Base-by-base conservation (phyloP, 2,113 vertebrate genomes). In the Ploceus nigricollis region DNA sequence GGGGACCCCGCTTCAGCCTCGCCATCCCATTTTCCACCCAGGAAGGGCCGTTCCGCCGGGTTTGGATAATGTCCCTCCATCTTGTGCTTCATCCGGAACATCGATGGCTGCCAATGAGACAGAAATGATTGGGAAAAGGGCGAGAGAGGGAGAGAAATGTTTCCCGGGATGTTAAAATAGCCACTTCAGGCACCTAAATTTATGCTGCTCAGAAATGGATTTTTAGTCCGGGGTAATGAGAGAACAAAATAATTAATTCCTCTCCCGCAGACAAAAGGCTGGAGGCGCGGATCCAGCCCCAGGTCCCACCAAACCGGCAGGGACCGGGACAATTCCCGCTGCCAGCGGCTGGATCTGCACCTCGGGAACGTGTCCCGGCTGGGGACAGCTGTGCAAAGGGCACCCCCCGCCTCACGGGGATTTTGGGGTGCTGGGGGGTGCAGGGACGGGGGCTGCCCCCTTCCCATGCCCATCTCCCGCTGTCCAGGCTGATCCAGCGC, bases 221-320 rank as follows among this genome's bases (percentile, higher is more conserved):
- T 96, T 95, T 96, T 57, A 91, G 95, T 53, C 81, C 84, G 5
- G 56, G 1, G 78, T 92, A 95, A 97, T 82, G 96, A 97, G 90
- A 64, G 96, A 90, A 87, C 83, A 83, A 83, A 96, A 93, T 90
- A 85, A 96, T 96, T 90, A 94, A 96, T 96, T 95, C 82, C 82
- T 80, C 84, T 94, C 87, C 87, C 4, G 4, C 87, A 95, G 95
- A 92, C 89, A 88, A 89, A 95, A 96, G 92, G 91, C 68, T 31
- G 14, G 64, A 87, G 84, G 89, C 25, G 23, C n/a, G 4, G 23
- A 70, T 71, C 40, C 86, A 28, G 76, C 61, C 76, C 66, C 42
- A 1, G 6, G 48, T 65, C 90, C 64, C 93, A 11, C 5, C 1
- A 1, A 39, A 24, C 4, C 2, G 2, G 12, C 0, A 15, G 65